Evolutionary conservation across 2,797 vertebrate species (phyloP), one percentile per base, ranked within the genome.

Genomic region (Leucoraja ocellata): DNA sequence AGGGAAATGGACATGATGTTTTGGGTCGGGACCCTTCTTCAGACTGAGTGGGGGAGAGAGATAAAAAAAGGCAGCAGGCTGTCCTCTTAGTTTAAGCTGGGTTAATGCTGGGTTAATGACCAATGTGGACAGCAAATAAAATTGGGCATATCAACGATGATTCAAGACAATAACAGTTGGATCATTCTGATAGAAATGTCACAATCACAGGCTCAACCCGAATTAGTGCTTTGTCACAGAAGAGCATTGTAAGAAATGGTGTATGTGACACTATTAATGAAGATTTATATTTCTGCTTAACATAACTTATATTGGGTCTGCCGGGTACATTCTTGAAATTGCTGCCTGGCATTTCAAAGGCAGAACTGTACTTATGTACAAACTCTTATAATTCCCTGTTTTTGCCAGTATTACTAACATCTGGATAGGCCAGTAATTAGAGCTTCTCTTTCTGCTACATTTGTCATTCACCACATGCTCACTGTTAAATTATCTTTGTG

Each of bases 381-480:
- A 88, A 88, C 84, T 88, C 61, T 88, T 88, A 63, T 88, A 88
- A 88, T 88, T 88, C 61, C 28, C 63, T 88, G 84, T 18, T 88
- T 88, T 65, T 88, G 84, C 84, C 84, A 88, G 63, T 88, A 88
- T 88, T 88, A 63, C 84, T 88, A 88, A 88, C 84, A 88, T 88
- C 84, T 88, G 84, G 84, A 68, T n/a, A 36, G n/a, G n/a, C 84
- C 7, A n/a, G 84, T 88, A 68, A 88, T 88, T 88, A 88, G 84
- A 68, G 84, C 61, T 88, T 88, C 23, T 65, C 84, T 88, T 88
- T 88, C 84, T 65, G 61, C 63, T 36, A 88, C 84, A 68, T 63
- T 86, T 86, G 32, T n/a, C 61, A 86, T 88, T 68, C 84, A 36
- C 84, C 63, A 88, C 84, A 88, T 88, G 84, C 61, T 65, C 84